Evolutionary conservation across 2,888 invertebrate genomes (phyloP), one percentile per base, ranked within the genome.

Genomic region (Amiota mariae): DNA sequence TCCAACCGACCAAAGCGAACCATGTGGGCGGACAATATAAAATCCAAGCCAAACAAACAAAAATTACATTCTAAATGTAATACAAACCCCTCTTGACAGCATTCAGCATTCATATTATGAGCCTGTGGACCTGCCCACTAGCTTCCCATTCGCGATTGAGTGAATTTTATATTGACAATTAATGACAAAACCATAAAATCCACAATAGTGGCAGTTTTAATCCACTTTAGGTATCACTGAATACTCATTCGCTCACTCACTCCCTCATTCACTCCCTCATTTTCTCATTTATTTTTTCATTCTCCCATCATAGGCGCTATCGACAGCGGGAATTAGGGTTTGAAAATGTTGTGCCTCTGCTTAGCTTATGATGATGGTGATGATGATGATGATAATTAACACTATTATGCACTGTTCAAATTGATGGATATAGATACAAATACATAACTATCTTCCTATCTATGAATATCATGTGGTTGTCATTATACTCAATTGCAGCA

Each of bases 111-210:
- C 36, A 6, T 36, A 24, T 1, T 24, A 6, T 36, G 36, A 36
- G 8, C 54, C 2, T 8, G 54, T 8, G 54, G 54, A 54, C 54
- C 13, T 54, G 54, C 54, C 12, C 6, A 54, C 54, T n/a, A 0
- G 36, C 36, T 36, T 6, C 36, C 36, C 36, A 36, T 36, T 36
- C 8, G 6, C 36, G 36, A 36, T 36, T 6, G 6, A 36, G 59
- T 20, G 20, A 36, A 63, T 63, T 63, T 63, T 36, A 63, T 73
- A 73, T 73, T 73, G 76, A 75, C 76, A 76, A 76, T 76, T 76
- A 74, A 75, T 75, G 74, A 75, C 72, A 70, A 71, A 73, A 71
- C 68, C 64, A 66, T 51, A 71, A 75, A 75, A 75, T 75, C 75
- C 72, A 68, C 75, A 70, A 70, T 51, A 71, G 71, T 71, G 51